These are phyloP conservation scores for Scolopax bukidnonensis DNA, from an alignment of 2,797 vertebrate species.

Conservation along the genomic window DNA sequence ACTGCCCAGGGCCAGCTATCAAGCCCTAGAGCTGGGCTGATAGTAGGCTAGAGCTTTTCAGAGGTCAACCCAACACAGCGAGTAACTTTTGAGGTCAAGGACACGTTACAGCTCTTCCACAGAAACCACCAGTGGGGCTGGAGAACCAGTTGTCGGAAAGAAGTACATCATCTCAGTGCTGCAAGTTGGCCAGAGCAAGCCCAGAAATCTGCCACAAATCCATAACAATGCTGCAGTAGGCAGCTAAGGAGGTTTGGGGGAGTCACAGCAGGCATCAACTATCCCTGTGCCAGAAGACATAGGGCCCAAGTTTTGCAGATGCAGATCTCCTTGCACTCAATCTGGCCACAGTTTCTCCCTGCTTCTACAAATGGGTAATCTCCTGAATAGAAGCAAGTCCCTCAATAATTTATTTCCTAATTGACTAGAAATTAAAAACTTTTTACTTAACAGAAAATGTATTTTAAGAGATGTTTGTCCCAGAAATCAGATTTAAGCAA, in stretches of 20 bases:
- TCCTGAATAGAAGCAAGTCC: background rate
- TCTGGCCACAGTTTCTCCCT: background rate
- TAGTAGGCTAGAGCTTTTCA: background rate
- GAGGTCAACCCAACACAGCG: fast-evolving
- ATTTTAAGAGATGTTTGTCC: background rate
- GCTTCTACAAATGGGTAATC: background rate
- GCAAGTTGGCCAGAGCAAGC: background rate
- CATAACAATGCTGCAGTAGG: fast-evolving
- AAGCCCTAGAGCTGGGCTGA: background rate
- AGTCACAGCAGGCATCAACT: background rate
- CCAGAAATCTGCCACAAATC: background rate
- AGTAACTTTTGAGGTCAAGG: background rate
- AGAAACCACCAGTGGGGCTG: background rate
- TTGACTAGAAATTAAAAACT: background rate
- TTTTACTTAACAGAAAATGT: background rate
- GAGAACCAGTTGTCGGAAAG: background rate
- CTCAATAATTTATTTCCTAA: background rate
- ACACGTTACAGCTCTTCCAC: background rate
- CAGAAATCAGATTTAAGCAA: background rate
- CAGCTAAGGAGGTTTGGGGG: background rate
- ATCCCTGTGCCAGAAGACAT: background rate
- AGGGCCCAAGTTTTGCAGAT: background rate
- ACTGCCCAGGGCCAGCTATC: background rate
- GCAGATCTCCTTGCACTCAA: background rate
- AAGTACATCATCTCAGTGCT: background rate